A percentile compares a stretch with the other conserved stretches of the same genome.
phyloP scores from a whole-genome alignment of 2,113 vertebrate species.

The Myocastor coypus region DNA sequence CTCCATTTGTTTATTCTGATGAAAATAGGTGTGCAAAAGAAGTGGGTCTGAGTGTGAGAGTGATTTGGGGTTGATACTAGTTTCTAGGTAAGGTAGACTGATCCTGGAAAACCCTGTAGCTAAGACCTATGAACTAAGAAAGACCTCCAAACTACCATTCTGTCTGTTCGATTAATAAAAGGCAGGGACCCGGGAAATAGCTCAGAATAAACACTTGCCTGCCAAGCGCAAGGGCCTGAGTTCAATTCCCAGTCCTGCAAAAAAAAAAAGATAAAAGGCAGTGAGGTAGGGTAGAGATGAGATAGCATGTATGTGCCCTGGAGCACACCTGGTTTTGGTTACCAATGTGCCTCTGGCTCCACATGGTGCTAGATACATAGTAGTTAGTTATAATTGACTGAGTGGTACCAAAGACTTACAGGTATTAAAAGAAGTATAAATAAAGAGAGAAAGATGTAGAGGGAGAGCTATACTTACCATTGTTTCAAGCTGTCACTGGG shows the following conservation, averaged over 20 bases:
- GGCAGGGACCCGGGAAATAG: too few species aligned
- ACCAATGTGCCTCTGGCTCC: background rate
- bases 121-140: background rate
- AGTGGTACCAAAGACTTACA: background rate
- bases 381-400: background rate
- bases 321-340: background rate
- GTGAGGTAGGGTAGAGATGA: background rate
- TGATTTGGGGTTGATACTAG: background rate
- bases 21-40: background rate
- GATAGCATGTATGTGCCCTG: too few species aligned
- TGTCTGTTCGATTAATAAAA: background rate
- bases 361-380: background rate
- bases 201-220: too few species aligned
- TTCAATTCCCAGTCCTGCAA: too few species aligned
- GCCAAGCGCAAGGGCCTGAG: too few species aligned
- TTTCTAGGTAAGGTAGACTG: background rate
- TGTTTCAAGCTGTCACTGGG: background rate
- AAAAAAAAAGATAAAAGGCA: background rate
- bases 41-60: background rate
- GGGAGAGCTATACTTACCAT: background rate
- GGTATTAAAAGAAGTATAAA: background rate
- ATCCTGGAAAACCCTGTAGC: background rate
- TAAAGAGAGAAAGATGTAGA: background rate
- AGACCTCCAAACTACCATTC: background rate
- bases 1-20: background rate